Base-by-base conservation (phyloP, 2,888 invertebrate species). In the Andrena flavipes region DNA sequence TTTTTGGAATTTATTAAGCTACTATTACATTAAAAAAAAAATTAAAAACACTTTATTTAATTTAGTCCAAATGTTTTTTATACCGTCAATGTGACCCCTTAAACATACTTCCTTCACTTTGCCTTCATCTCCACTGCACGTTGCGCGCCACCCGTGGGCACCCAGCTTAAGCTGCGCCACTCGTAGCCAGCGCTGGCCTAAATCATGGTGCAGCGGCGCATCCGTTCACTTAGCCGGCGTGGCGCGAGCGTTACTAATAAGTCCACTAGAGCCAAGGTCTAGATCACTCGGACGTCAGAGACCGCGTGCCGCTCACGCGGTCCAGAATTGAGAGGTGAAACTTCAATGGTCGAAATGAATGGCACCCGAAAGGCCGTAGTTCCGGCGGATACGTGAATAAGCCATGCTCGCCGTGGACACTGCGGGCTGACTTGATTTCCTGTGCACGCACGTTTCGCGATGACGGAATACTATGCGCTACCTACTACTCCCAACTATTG, bases 301-400 rank as follows among this genome's bases (percentile, higher is more conserved):
- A 16, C 16, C 48, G 59, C 54, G 73, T 60, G 80, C 73, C 63
- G 63, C 63, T 73, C 60, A 51, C 54, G 33, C 49, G 68, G 26
- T 51, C 62, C 13, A 68, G 64, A 68, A 80, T 69, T 42, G 59
- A 65, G 54, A 62, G 65, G 64, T 35, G 54, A 68, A 68, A 75
- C 72, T 59, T 75, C 59, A 69, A 74, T 71, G 79, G 69, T 23
- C 74, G 78, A 76, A 83, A 80, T 83, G 78, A 84, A 84, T 83
- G 59, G 78, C 68, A 64, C 78, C 62, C 78, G 73, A 84, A 83
- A 75, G 64, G 71, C 78, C 71, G 83, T 72, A 60, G 74, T 82
- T 84, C 83, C 84, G 77, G 71, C 69, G 83, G 76, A 73, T 74
- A 48, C 56, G 51, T 10, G 83, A 84, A 72, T 77, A 67, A 74